Conservation (phyloP, 35 echinoderm and acorn worm species). For the Anneissia japonica region DNA sequence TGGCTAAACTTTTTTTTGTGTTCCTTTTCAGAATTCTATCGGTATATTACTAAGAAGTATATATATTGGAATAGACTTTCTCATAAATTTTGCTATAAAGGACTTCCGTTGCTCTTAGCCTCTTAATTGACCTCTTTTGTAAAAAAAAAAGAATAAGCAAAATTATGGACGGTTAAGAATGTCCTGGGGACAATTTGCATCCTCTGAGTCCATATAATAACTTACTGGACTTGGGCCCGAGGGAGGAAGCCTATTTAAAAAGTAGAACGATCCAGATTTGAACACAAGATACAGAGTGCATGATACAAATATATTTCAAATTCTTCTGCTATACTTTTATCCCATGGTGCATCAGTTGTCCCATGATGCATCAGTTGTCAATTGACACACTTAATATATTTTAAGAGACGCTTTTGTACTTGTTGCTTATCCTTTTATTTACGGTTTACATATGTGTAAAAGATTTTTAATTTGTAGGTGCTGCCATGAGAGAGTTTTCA, state of each 20-base stretch:
- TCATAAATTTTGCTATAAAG: too few species aligned
- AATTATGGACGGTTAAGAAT: neutral
- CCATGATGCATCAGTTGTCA: too few species aligned
- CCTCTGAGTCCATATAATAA: neutral
- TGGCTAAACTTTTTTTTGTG: too few species aligned
- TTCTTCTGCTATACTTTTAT: neutral
- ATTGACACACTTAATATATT: too few species aligned
- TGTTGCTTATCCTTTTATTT: too few species aligned
- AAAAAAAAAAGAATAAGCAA: neutral
- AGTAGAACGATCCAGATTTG: neutral
- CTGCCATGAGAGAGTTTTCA: too few species aligned
- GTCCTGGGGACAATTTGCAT: neutral
- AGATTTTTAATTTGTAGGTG: too few species aligned
- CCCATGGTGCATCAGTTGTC: neutral
- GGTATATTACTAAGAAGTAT: too few species aligned
- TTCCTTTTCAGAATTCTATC: too few species aligned
- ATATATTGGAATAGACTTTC: too few species aligned
- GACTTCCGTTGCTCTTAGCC: neutral
- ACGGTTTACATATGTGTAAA: too few species aligned
- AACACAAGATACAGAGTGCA: neutral
- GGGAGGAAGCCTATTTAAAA: neutral
- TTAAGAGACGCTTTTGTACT: too few species aligned
- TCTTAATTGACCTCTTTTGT: neutral
- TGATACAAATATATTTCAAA: neutral
- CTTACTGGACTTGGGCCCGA: neutral